These are phyloP conservation scores for Aradophagus sp. DNA, from an alignment of 1,140 invertebrate species.

Conservation along the genomic window DNA sequence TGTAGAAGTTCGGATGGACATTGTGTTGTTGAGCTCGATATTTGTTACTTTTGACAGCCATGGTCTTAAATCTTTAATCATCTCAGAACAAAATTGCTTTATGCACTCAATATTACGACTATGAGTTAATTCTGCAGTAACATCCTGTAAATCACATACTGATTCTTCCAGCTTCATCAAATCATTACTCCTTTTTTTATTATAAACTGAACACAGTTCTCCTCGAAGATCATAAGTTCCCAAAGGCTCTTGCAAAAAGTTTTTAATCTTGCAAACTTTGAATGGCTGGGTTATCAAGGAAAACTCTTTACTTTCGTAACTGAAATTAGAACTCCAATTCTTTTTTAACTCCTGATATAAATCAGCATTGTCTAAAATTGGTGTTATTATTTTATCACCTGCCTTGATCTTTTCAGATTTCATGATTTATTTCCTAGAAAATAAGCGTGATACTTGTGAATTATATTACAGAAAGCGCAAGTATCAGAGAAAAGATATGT, in stretches of 20 bases:
- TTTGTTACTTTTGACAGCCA: slow-evolving; percentile 79
- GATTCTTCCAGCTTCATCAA: slow-evolving; percentile 44
- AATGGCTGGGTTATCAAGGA: slow-evolving; percentile 74
- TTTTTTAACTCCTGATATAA: slow-evolving; percentile 64
- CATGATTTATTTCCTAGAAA: too few species aligned
- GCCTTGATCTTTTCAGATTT: slow-evolving; percentile 22
- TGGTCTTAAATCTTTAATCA: slow-evolving; percentile 75
- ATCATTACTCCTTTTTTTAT: slow-evolving; percentile 32
- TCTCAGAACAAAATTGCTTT: slow-evolving; percentile 74
- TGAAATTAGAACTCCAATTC: slow-evolving; percentile 63
- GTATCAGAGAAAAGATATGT: too few species aligned
- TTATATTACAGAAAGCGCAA: too few species aligned
- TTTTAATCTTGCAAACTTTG: slow-evolving; percentile 77
- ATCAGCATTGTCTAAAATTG: slow-evolving; percentile 49
- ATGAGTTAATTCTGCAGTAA: slow-evolving; percentile 14
- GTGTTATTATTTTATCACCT: slow-evolving; percentile 55
- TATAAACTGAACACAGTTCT: slow-evolving; percentile 34
- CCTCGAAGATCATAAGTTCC: slow-evolving; percentile 73
- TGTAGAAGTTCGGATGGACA: slow-evolving; percentile 82
- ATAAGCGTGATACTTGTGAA: too few species aligned
- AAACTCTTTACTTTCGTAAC: slow-evolving; percentile 59
- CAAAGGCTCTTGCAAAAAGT: slow-evolving; percentile 77
- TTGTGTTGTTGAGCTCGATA: slow-evolving; percentile 75
- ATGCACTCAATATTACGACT: slow-evolving; percentile 42
- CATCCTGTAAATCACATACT: slow-evolving; percentile 34